Conservation (phyloP, 2,888 invertebrate genomes). For the Labia minor region DNA sequence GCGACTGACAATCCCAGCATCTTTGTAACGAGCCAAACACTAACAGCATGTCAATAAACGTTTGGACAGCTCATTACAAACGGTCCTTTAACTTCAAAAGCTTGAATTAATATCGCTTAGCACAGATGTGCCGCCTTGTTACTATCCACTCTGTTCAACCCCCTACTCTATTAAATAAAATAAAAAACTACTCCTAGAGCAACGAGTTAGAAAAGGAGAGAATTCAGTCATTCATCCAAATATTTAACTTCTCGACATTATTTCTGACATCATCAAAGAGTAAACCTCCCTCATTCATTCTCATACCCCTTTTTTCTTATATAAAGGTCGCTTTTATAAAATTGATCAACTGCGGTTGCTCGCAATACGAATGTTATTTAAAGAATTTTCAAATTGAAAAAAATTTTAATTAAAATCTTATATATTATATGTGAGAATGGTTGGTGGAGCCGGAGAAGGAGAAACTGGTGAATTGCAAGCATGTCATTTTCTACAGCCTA, state of each 20-base stretch:
- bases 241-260: neutral
- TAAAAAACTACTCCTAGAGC: neutral
- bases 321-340: neutral
- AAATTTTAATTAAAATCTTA: neutral
- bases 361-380: neutral
- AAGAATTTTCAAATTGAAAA: constrained; percentile 2
- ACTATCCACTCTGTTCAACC: neutral
- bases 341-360: neutral
- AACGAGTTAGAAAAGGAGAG: neutral
- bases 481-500: too few relatives aligned
- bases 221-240: neutral
- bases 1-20: neutral
- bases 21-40: constrained; percentile 4
- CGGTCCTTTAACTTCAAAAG: neutral
- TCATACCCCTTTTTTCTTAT: neutral
- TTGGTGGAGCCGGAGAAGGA: too few relatives aligned
- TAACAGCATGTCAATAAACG: neutral
- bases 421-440: neutral
- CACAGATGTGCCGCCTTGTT: neutral
- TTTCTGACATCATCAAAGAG: neutral
- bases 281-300: neutral
- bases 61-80: neutral
- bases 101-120: neutral
- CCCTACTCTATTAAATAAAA: neutral
- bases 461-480: too few relatives aligned